Conservation (phyloP, 2,113 vertebrate species). For the Barbus barbus region DNA sequence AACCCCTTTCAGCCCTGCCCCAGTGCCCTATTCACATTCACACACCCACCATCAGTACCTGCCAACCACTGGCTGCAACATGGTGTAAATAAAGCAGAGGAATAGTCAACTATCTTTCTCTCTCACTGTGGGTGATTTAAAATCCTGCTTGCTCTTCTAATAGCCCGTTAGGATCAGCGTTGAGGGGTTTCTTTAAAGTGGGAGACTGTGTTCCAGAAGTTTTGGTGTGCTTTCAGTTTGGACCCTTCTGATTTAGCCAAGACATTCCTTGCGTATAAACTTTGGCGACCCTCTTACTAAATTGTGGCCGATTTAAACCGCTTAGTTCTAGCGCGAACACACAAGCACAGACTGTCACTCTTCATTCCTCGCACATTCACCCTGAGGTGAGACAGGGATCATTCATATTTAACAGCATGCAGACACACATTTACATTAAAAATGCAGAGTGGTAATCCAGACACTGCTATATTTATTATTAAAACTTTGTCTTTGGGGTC, state of each 20-base stretch:
- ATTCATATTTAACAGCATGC: constrained; percentile 80
- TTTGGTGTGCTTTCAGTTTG: constrained; percentile 39
- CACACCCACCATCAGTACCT: constrained; percentile 32
- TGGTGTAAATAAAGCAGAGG: constrained; percentile 12
- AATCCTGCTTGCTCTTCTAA: constrained; percentile 64
- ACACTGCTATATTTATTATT: constrained; percentile 79
- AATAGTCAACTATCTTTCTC: constrained; percentile 4
- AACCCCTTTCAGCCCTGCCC: constrained; percentile 68
- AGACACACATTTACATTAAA: constrained; percentile 82
- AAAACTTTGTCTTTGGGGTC: constrained; percentile 77
- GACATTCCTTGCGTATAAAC: constrained; percentile 33
- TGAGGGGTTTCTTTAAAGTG: constrained; percentile 65
- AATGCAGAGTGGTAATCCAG: constrained; percentile 76
- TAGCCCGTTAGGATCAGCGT: constrained; percentile 65
- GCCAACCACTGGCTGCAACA: neutral
- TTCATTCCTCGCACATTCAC: constrained; percentile 48
- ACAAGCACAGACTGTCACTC: neutral
- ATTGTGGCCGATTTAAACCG: constrained; percentile 33
- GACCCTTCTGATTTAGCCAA: constrained; percentile 18
- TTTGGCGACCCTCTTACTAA: constrained; percentile 34
- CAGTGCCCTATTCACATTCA: constrained; percentile 36
- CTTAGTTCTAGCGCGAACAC: constrained; percentile 9
- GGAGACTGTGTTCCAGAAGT: constrained; percentile 36
- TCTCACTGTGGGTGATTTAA: constrained; percentile 64
- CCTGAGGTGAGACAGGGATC: constrained; percentile 65